Evolutionary conservation across 2,888 invertebrate species (phyloP).

Genomic region (Chelonus formosanus): DNA sequence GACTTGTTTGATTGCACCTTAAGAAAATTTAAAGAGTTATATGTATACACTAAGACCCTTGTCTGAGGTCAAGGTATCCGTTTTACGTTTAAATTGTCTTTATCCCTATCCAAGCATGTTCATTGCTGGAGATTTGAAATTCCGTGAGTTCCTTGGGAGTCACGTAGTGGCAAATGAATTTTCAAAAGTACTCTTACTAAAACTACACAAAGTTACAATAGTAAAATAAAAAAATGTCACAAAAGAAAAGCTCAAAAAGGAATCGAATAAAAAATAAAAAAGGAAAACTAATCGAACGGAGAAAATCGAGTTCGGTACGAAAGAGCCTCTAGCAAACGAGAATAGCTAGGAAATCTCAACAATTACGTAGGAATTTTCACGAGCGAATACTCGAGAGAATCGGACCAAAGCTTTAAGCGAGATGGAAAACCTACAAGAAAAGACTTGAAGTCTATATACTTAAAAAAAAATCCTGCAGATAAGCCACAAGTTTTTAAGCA

Average conservation of each 20-base stretch:
- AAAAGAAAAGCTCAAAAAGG: slow-evolving; percentile 7
- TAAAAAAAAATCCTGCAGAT: slow-evolving; percentile 13
- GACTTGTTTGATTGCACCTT: no score
- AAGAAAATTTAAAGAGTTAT: no score
- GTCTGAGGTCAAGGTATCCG: slow-evolving; percentile 24
- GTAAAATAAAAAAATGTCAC: slow-evolving; percentile 1
- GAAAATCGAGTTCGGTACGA: slow-evolving; percentile 11
- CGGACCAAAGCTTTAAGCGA: slow-evolving; percentile 8
- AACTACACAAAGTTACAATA: not conserved
- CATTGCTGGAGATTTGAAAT: slow-evolving; percentile 33
- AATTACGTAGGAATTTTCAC: slow-evolving; percentile 29
- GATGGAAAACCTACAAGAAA: slow-evolving; percentile 6
- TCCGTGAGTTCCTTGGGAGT: slow-evolving; percentile 35
- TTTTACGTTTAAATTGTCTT: slow-evolving; percentile 19
- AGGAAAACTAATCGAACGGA: slow-evolving; percentile 13
- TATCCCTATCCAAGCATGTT: slow-evolving; percentile 15
- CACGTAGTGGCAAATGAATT: slow-evolving; percentile 37
- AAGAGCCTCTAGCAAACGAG: slow-evolving; percentile 1
- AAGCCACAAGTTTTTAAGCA: slow-evolving; percentile 18
- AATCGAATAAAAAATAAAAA: slow-evolving; percentile 5
- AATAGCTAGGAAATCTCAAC: slow-evolving; percentile 8
- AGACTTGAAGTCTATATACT: slow-evolving; percentile 10
- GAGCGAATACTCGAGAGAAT: slow-evolving; percentile 10
- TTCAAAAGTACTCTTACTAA: slow-evolving; percentile 10
- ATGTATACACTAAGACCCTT: not conserved